Evolutionary conservation across 2,113 vertebrate genomes (phyloP).

Genomic region (Neolamprologus sp.): DNA sequence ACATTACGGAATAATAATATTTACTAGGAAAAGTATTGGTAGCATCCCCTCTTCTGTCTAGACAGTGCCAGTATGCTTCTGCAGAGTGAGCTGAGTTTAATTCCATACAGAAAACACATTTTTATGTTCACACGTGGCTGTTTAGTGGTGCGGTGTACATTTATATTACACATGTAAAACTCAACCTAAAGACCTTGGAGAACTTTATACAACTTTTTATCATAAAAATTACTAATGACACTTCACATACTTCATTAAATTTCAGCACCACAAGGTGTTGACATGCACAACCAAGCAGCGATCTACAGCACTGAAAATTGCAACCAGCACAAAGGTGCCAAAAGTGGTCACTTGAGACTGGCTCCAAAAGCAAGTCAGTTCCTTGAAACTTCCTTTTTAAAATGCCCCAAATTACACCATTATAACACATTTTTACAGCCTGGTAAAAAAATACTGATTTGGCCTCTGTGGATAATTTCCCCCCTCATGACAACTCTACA

Average conservation of each 20-base stretch:
- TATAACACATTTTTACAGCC: not conserved
- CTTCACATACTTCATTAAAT: not conserved
- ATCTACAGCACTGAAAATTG: not conserved
- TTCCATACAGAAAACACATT: not conserved
- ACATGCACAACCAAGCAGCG: not conserved
- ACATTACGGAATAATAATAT: not conserved
- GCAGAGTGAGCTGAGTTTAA: not conserved
- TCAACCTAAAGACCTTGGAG: not conserved
- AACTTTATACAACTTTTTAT: not conserved
- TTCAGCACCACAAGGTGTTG: not conserved
- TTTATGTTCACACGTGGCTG: not conserved
- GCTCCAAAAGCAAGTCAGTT: not conserved
- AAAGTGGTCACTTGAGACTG: not conserved
- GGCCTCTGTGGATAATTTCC: not conserved
- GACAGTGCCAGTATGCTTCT: not conserved
- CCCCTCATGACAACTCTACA: not conserved
- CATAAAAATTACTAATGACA: not conserved
- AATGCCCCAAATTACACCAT: not conserved
- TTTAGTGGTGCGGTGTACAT: not conserved
- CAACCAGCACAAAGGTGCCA: not conserved
- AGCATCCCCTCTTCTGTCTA: not conserved
- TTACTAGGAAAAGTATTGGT: not conserved
- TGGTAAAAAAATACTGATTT: not conserved
- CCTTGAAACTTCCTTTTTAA: not conserved
- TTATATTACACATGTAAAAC: not conserved